Conservation (phyloP, 53 echinoderm and acorn worm species). For the Antedon mediterranea region DNA sequence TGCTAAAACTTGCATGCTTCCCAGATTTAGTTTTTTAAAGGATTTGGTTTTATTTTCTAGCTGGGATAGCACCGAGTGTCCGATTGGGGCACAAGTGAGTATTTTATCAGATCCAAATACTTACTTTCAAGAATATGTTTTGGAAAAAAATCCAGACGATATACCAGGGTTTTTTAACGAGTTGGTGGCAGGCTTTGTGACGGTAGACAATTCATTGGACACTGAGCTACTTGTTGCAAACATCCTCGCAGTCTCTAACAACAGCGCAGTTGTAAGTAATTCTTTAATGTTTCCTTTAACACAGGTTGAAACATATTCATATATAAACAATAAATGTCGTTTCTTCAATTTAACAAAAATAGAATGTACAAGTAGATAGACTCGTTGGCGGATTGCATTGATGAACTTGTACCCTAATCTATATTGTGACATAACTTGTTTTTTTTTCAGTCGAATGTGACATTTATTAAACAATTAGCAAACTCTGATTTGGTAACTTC, state of each 20-base stretch:
- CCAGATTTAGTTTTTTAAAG: not conserved
- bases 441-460: not conserved
- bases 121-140: slow-evolving; percentile 67
- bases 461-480: not conserved
- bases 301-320: too few relatives aligned
- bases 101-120: slow-evolving; percentile 15
- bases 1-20: too few relatives aligned
- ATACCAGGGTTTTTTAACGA: slow-evolving; percentile 37
- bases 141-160: slow-evolving; percentile 23
- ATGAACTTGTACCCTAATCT: too few relatives aligned
- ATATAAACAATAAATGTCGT: too few relatives aligned
- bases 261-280: not conserved
- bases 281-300: too few relatives aligned
- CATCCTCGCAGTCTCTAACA: not conserved
- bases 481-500: not conserved
- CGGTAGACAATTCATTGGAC: slow-evolving; percentile 13
- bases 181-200: slow-evolving; percentile 62
- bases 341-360: too few relatives aligned
- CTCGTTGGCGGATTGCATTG: too few relatives aligned
- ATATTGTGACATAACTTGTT: not conserved
- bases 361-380: too few relatives aligned
- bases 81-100: slow-evolving; percentile 30
- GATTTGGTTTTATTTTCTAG: not conserved
- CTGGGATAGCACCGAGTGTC: slow-evolving; percentile 19
- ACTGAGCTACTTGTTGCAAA: not conserved